Base-by-base conservation (phyloP, 2,797 vertebrate species). In the Cetoscarus ocellatus region DNA sequence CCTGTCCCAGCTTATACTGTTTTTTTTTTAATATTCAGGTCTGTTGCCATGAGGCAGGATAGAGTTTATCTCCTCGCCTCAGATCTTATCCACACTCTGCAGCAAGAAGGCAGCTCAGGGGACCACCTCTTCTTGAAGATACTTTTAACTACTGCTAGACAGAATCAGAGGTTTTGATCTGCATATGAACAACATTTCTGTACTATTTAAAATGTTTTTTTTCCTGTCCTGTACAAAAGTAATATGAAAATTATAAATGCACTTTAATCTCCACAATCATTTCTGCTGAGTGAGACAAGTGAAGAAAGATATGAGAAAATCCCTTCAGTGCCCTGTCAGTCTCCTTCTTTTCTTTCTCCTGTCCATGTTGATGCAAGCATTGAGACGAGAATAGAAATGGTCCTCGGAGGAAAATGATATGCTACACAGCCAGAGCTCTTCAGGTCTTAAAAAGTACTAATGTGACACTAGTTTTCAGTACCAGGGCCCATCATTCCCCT, bases 401-500 rank as follows among this genome's bases (percentile, higher is more conserved):
- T 27, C 2, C 27, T 27, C 4, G 2, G 27, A 27, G 27, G 27
- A 27, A 27, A 27, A 27, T 27, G 27, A 27, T 27, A 27, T 4
- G 27, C 27, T 27, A 27, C 2, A 27, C 27, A 27, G 27, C 27
- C 27, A 27, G 27, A 27, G 27, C 27, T 27, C 27, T 27, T 27
- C 27, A 27, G 27, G 27, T 27, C 27, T 27, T 27, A 27, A 27
- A 27, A 27, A 27, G 4, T 27, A 27, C 27, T 27, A 27, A 27
- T 27, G 27, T 27, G 2, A 27, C 27, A 27, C 27, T 27, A 27
- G 27, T 27, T 27, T 27, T 27, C 1, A 57, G 18, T 44, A 15
- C 42, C 34, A 63, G n/a, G 27, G 12, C 1, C 6, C 45, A 55
- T 75, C 69, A 35, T 54, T 48, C 42, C 42, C 5, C 45, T 34